phyloP scores from a whole-genome alignment of 2,888 invertebrate species.

The Cyrtodaria siliqua region DNA sequence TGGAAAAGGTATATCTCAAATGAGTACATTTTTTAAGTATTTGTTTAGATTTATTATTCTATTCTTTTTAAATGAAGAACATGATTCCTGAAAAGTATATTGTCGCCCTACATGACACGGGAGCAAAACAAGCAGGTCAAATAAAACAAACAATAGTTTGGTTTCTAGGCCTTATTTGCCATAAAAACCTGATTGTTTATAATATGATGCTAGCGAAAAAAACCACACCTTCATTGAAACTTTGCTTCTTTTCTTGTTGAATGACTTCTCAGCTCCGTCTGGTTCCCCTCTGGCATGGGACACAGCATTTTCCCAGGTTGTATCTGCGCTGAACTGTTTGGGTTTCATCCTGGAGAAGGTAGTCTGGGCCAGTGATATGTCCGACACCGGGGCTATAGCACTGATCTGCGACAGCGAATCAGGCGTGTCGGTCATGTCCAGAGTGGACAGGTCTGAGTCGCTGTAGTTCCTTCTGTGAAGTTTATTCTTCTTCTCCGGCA shows the following conservation, averaged over 20 bases:
- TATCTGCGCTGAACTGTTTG: conserved; percentile 61
- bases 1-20: too few species aligned
- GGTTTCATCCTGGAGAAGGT: conserved; percentile 64
- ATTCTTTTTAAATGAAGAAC: too few species aligned
- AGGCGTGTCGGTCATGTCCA: conserved; percentile 74
- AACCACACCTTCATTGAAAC: conserved; percentile 46
- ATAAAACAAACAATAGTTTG: too few species aligned
- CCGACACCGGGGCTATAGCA: conserved; percentile 75
- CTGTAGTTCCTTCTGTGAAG: conserved; percentile 51
- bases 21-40: too few species aligned
- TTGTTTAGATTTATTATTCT: too few species aligned
- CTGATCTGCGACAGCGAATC: conserved; percentile 80
- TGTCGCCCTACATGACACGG: too few species aligned
- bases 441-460: conserved; percentile 64
- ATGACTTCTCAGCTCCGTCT: conserved; percentile 81
- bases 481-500: conserved; percentile 5
- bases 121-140: too few species aligned
- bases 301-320: conserved; percentile 80
- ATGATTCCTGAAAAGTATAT: too few species aligned
- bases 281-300: conserved; percentile 80
- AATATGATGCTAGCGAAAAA: too few species aligned
- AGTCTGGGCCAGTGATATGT: conserved; percentile 66
- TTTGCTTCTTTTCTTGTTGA: conserved; percentile 67
- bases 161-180: too few species aligned
- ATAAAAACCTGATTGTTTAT: too few species aligned